Conservation (phyloP, 2,888 invertebrate species). For the Pseudococcus jackbeardsleyi region DNA sequence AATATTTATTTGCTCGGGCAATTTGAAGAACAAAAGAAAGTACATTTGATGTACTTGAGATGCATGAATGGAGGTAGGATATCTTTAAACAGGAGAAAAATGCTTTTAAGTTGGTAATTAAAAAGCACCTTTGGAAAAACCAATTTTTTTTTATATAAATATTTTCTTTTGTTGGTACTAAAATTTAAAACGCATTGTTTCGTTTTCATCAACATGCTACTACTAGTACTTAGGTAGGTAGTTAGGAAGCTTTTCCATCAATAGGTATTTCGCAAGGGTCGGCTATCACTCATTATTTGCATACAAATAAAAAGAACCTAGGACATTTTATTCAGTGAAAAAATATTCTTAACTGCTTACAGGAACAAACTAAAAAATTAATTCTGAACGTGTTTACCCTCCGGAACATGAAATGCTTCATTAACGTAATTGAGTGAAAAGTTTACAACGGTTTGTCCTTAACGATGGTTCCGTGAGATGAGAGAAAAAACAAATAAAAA, state of each 20-base stretch:
- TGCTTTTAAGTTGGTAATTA: too few relatives aligned
- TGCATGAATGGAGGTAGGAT: too few relatives aligned
- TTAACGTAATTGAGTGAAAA: slow-evolving; percentile 33
- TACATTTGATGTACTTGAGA: too few relatives aligned
- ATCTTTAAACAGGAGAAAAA: too few relatives aligned
- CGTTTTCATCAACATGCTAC: too few relatives aligned
- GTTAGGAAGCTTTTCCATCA: not conserved
- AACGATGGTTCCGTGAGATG: not conserved
- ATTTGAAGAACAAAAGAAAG: too few relatives aligned
- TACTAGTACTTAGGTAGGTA: not conserved
- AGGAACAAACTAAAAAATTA: not conserved
- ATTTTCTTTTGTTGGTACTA: too few relatives aligned
- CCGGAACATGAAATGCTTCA: slow-evolving; percentile 23
- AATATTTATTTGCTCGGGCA: too few relatives aligned
- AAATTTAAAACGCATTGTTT: too few relatives aligned
- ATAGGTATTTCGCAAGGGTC: not conserved
- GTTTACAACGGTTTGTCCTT: not conserved
- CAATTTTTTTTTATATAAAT: too few relatives aligned
- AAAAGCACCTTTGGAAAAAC: too few relatives aligned
- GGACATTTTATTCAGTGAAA: not conserved
- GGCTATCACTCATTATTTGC: not conserved
- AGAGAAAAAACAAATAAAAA: not conserved
- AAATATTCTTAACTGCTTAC: not conserved
- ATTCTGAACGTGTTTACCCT: not conserved
- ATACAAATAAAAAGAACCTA: not conserved